These are phyloP conservation scores for Agriopis aurantiaria DNA, from an alignment of 2,888 invertebrate genomes.

Conservation along the genomic window DNA sequence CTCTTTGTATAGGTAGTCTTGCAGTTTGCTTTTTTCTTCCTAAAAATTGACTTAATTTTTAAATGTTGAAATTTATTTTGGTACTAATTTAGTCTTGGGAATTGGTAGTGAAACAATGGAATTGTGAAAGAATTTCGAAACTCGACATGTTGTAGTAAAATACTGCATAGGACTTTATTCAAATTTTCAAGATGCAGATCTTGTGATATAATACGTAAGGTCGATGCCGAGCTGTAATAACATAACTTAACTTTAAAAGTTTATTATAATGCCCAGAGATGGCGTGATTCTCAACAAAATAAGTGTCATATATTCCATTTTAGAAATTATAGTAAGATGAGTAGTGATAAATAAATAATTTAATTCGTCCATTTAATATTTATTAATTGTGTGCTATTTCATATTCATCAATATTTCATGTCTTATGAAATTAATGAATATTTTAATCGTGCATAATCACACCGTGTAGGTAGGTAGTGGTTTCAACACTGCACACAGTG, in stretches of 20 bases:
- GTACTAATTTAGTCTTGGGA: background rate
- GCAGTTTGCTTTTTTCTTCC: no score
- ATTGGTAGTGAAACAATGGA: constrained; percentile 14
- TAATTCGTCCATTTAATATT: constrained; percentile 4
- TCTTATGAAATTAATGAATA: constrained; percentile 4
- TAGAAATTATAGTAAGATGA: background rate
- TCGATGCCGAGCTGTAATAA: background rate
- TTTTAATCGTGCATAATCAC: background rate
- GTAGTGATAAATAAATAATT: background rate
- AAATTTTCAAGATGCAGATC: no score
- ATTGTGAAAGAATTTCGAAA: constrained; percentile 13
- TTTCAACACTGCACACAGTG: no score
- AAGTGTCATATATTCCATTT: background rate
- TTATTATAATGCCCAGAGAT: background rate
- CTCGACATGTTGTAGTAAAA: background rate
- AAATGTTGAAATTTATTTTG: background rate
- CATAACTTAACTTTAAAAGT: background rate
- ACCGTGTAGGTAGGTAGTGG: no score
- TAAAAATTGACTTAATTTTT: no score
- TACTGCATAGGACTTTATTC: no score
- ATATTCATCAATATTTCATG: background rate
- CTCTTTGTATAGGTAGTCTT: no score
- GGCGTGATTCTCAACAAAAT: background rate
- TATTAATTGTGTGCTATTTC: background rate
- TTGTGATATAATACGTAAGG: background rate